These are phyloP conservation scores for Oncorhynchus nerka DNA, from an alignment of 2,113 vertebrate species.

Conservation along the genomic window DNA sequence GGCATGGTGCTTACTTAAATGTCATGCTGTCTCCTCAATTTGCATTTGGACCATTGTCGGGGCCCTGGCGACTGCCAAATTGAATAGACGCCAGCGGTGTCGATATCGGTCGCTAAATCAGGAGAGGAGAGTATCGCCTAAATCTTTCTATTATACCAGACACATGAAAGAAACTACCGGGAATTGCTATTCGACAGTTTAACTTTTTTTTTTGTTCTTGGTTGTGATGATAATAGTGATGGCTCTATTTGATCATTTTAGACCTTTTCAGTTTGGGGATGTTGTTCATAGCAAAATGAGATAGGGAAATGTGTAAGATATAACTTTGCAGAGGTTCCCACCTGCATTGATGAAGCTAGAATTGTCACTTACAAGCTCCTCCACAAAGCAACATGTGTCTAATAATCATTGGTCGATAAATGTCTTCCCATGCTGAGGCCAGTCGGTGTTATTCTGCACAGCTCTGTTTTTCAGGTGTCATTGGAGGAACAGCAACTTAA, in stretches of 20 bases:
- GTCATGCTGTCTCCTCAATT: conserved; percentile 53
- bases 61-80: conserved; percentile 31
- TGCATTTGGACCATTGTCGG: conserved; percentile 49
- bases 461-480: background rate
- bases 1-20: conserved; percentile 45
- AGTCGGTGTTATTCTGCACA: background rate
- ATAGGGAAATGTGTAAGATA: too few species aligned
- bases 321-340: too few species aligned
- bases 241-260: background rate
- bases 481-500: background rate
- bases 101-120: background rate
- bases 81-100: conserved; percentile 18
- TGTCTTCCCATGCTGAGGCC: background rate
- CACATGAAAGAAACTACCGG: background rate
- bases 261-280: background rate
- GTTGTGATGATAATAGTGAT: background rate
- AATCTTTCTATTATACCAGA: background rate
- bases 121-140: background rate
- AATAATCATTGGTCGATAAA: background rate
- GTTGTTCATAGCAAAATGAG: background rate
- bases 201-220: background rate
- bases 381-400: background rate
- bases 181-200: background rate
- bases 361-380: background rate
- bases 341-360: too few species aligned